Percentiles rank a stretch among this genome's conserved stretches.
Conservation (phyloP, 2,888 invertebrate species). For the Actias luna region DNA sequence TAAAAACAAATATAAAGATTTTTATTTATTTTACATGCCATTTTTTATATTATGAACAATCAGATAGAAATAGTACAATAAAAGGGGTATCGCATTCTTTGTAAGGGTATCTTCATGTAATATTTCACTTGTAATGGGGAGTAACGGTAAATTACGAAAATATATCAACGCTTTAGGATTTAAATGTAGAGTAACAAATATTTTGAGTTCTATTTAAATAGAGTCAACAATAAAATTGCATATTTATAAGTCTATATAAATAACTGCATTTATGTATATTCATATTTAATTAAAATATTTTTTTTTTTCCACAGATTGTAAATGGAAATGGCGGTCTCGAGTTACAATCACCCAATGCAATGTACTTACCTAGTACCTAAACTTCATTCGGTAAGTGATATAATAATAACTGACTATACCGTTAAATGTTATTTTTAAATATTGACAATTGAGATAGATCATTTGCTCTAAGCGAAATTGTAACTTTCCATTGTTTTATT, state of each 20-base stretch:
- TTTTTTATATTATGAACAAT: too few species aligned
- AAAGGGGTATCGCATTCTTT: too few species aligned
- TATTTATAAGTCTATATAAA: not conserved
- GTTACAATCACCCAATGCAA: not conserved
- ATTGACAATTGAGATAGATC: not conserved
- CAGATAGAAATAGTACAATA: too few species aligned
- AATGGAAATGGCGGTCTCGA: not conserved
- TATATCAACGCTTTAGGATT: too few species aligned
- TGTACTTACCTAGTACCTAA: not conserved
- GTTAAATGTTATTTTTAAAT: not conserved
- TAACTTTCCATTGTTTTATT: not conserved
- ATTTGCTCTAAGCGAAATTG: not conserved
- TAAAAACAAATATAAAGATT: too few species aligned
- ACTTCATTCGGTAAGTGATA: slow-evolving; percentile 9
- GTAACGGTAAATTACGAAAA: too few species aligned
- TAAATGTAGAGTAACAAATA: too few species aligned
- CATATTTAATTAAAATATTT: not conserved
- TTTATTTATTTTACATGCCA: too few species aligned
- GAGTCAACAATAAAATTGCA: too few species aligned
- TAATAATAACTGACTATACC: not conserved
- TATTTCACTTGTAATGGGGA: too few species aligned
- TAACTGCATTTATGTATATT: not conserved
- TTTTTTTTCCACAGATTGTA: slow-evolving; percentile 2
- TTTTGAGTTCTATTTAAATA: too few species aligned
- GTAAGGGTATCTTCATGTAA: too few species aligned